Percentiles rank a stretch among this genome's conserved stretches.
These are phyloP conservation scores for Scaptomyza reducta DNA, from an alignment of 2,888 invertebrate species.

Conservation along the genomic window DNA sequence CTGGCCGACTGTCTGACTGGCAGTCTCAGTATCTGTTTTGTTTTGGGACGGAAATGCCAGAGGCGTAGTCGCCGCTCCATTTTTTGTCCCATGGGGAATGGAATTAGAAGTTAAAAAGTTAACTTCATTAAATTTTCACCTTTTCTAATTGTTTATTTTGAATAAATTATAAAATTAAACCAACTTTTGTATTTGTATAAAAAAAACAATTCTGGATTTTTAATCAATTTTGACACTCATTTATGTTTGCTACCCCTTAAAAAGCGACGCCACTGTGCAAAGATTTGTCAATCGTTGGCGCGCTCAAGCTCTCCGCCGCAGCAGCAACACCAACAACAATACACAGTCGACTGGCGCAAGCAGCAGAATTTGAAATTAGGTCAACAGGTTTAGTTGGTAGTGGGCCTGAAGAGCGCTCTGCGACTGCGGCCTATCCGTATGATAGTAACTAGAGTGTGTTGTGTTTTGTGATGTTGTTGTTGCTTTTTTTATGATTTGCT, in stretches of 20 bases:
- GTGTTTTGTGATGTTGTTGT: constrained; percentile 21
- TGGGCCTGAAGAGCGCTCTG: constrained; percentile 67
- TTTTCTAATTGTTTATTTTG: background rate
- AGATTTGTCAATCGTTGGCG: constrained; percentile 77
- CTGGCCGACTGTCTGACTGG: constrained; percentile 46
- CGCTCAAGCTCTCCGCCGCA: constrained; percentile 63
- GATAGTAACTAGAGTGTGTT: constrained; percentile 60
- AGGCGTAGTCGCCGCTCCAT: constrained; percentile 48
- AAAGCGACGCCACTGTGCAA: constrained; percentile 54
- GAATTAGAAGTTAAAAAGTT: background rate
- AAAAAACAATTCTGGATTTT: too few relatives aligned
- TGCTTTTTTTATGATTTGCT: constrained; percentile 38
- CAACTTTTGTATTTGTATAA: too few relatives aligned
- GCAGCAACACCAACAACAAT: constrained; percentile 54
- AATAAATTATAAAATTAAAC: too few relatives aligned
- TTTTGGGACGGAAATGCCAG: constrained; percentile 75
- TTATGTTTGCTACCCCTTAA: constrained; percentile 5
- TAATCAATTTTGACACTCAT: too few relatives aligned
- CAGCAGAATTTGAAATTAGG: constrained; percentile 83
- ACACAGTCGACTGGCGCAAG: constrained; percentile 59
- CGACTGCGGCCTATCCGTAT: constrained; percentile 58
- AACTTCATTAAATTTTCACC: background rate
- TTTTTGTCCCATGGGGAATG: background rate
- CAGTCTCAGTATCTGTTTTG: constrained; percentile 72
- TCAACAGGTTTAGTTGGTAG: constrained; percentile 84